Evolutionary conservation across 2,113 vertebrate genomes (phyloP), one percentile per base, ranked within the genome.

Genomic region (Seriola dumerili): DNA sequence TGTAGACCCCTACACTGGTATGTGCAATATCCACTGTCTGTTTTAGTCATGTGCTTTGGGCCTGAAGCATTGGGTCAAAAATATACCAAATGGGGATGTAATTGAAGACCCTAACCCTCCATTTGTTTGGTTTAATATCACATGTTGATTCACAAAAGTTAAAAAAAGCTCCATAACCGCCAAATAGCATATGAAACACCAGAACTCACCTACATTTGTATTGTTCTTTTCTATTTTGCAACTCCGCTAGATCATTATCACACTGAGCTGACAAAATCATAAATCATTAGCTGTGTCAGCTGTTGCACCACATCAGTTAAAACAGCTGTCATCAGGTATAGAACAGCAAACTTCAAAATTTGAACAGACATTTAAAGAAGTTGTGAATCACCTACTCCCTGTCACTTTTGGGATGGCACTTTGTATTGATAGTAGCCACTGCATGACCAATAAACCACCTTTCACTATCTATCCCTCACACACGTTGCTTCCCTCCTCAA

Each of bases 401-500:
- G 23, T 65, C 40, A 59, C 38, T 81, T 69, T 42, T 5, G 42
- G 4, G 16, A 23, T 40, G 29, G 7, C 17, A 42, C 50, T 70
- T 67, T 80, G 9, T 65, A 68, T 42, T 46, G 10, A 69, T 32
- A 66, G 52, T 32, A 44, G 0, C 66, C 46, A 52, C 48, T 73
- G 58, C 67, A 80, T 88, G 83, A 83, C 73, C 61, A 88, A 36
- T 25, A 36, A 66, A 62, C 55, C 64, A 80, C 77, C 61, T 71
- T 71, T 84, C 71, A 77, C 79, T 62, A 29, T 68, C 54, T 19
- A 25, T 52, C 76, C 40, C 76, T 5, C 82, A 67, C 70, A 75
- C 58, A 73, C 78, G 73, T 72, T 32, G 40, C 63, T 78, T 84
- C 52, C 59, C 74, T 80, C 58, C 86, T 91, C 78, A 52, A 25